Evolutionary conservation across 2,888 invertebrate genomes (phyloP).

Genomic region (Tetragonula carbonaria): DNA sequence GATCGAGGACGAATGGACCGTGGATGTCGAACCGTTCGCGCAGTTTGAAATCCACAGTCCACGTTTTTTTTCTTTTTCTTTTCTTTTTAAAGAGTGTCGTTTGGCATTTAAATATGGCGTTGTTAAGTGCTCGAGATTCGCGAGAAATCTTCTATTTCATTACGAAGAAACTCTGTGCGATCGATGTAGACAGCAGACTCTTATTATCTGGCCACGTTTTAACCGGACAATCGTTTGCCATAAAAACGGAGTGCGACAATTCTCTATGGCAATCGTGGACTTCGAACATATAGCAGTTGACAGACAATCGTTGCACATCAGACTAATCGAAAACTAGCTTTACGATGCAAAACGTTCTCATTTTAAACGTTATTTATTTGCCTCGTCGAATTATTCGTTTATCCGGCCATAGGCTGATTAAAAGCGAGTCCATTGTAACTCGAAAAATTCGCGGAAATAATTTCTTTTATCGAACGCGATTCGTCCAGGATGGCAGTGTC

Average conservation of each 20-base stretch:
- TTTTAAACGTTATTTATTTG: too few species aligned
- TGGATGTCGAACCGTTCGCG: constrained; percentile 10
- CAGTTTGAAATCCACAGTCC: constrained; percentile 30
- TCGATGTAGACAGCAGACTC: not conserved
- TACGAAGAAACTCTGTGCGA: constrained; percentile 2
- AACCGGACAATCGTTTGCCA: too few species aligned
- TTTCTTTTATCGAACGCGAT: not conserved
- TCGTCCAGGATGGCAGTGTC: constrained; percentile 40
- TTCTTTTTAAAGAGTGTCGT: constrained; percentile 54
- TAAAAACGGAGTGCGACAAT: too few species aligned
- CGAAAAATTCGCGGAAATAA: not conserved
- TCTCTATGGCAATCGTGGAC: too few species aligned
- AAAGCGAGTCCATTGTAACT: too few species aligned
- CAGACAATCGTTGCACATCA: too few species aligned
- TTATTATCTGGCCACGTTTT: too few species aligned
- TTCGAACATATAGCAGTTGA: too few species aligned
- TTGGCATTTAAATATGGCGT: constrained; percentile 78
- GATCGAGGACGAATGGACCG: constrained; percentile 41
- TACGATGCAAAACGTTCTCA: too few species aligned
- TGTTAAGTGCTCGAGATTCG: constrained; percentile 54
- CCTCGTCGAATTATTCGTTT: too few species aligned
- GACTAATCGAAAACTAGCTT: too few species aligned
- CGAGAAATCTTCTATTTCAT: constrained; percentile 18
- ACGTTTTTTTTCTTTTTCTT: not conserved
- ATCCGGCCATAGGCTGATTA: too few species aligned